Evolutionary conservation across 2,113 vertebrate species (phyloP), one percentile per base, ranked within the genome.

Genomic region (Rana temporaria): DNA sequence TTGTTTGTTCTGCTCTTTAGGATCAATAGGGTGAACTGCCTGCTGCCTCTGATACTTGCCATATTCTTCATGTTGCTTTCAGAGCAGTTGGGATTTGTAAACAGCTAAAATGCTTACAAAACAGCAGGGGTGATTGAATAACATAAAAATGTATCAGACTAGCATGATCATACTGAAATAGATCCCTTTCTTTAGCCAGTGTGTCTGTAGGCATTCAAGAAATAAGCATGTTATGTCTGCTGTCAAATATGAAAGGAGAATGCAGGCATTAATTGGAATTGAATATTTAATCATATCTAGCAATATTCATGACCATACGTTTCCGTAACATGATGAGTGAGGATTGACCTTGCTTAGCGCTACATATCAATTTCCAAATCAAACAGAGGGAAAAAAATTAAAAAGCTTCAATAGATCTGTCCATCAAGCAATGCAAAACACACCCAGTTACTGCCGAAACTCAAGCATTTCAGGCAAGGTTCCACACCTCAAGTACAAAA

Each of bases 21-120:
- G 70, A 72, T 72, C 70, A 73, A 57, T 73, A 73, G 11, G 24
- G 57, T 55, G 24, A 73, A 26, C 70, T 73, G 53, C 70, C 70
- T 59, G 55, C 55, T 22, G 26, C 34, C 34, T 38, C 26, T 22
- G 30, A 20, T 12, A 24, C 53, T 32, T 18, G 2, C 24, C 19
- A 73, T 73, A 73, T 56, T 57, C 53, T 73, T 74, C 19, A 74
- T 56, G 12, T 42, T 22, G 24, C 48, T 53, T 69, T 70, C 42
- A 17, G 55, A 34, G 32, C 26, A 32, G 18, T 74, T 30, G 59
- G 59, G 71, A 34, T 34, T 60, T 38, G 19, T 26, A 56, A 74
- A 56, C 26, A 74, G 26, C 71, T 38, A 38, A 16, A 60, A 59
- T 34, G 32, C 57, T 74, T 74, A 55, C 30, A 59, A 52, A 52